Base-by-base conservation (phyloP, 2,888 invertebrate species). In the Papilio demoleus region DNA sequence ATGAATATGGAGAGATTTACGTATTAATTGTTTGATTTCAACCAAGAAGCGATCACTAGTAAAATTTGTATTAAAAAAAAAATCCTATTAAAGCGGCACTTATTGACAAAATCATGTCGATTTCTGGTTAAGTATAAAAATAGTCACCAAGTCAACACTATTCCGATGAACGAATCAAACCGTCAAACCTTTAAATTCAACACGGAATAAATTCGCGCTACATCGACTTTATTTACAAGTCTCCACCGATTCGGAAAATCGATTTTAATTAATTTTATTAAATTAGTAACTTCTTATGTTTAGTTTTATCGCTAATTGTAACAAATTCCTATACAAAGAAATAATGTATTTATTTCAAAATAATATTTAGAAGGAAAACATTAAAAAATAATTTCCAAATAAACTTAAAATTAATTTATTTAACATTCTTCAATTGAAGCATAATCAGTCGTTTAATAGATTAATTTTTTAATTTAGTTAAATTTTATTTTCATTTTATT, bases 241-340 rank as follows among this genome's bases (percentile, higher is more conserved):
- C 50, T 14, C 27, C 24, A 8, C 27, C n/a, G 47, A 53, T 8
- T 27, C 53, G 53, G 53, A 53, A 53, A 53, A 53, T 53, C 53
- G 53, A 53, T 53, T 53, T 53, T 53, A 53, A 27, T 53, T 53
- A 27, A 53, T 53, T 53, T 53, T 27, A 53, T 27, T 27, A 53
- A 27, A 53, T 27, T 53, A 27, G 27, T 24, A n/a, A 24, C 8
- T 1, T 27, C 53, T 53, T 53, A 0, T 27, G 27, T 53, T 53
- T 27, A 27, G 27, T 27, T 24, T 4, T 24, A 27, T 14, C 14
- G 5, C 6, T 14, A 47, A 19, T 22, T 22, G 4, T 24, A 27
- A 27, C 24, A 47, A 24, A 22, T 22, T 24, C 12, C 22, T 24
- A 11, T 24, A 5, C 14, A 19, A 24, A 12, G 12, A 50, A 45